Percentiles rank a stretch among this genome's conserved stretches.
phyloP scores from a whole-genome alignment of 2,113 vertebrate genomes.

The Mus pahari region DNA sequence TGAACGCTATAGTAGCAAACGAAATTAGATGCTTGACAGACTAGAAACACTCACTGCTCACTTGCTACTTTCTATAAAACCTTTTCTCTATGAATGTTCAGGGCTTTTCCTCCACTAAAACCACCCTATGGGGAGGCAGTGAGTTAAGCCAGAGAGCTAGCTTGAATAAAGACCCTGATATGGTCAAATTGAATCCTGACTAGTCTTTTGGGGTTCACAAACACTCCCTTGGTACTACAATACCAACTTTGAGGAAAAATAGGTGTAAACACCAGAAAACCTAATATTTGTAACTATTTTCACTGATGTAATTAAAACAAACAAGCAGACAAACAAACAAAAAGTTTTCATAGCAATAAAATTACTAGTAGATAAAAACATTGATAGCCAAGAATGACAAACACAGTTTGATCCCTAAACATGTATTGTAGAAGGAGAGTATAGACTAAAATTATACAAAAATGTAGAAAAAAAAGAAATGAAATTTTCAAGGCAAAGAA shows the following conservation, averaged over 20 bases:
- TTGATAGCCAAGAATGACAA: background rate
- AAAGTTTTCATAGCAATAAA: background rate
- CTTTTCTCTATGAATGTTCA: too few species aligned
- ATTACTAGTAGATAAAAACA: background rate
- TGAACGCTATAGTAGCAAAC: too few species aligned
- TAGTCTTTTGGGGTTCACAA: too few species aligned
- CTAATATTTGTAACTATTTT: constrained; percentile 17
- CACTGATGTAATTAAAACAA: background rate
- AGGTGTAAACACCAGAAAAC: background rate
- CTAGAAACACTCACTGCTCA: too few species aligned
- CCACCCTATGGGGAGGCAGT: too few species aligned
- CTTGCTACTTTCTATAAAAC: too few species aligned
- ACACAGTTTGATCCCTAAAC: background rate
- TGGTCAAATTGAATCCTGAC: too few species aligned
- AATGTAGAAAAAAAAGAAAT: background rate
- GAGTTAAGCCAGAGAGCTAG: too few species aligned
- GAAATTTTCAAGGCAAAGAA: constrained; percentile 12
- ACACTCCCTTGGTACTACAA: too few species aligned
- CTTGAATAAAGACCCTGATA: too few species aligned
- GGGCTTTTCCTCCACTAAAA: too few species aligned
- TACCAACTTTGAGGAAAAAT: constrained; percentile 13
- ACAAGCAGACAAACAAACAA: background rate
- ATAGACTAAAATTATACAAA: background rate
- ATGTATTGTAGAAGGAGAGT: background rate
- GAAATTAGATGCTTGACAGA: too few species aligned